A percentile compares a stretch with the other conserved stretches of the same genome.
Conservation (phyloP, 2,888 invertebrate genomes). For the Colostygia pectinataria region DNA sequence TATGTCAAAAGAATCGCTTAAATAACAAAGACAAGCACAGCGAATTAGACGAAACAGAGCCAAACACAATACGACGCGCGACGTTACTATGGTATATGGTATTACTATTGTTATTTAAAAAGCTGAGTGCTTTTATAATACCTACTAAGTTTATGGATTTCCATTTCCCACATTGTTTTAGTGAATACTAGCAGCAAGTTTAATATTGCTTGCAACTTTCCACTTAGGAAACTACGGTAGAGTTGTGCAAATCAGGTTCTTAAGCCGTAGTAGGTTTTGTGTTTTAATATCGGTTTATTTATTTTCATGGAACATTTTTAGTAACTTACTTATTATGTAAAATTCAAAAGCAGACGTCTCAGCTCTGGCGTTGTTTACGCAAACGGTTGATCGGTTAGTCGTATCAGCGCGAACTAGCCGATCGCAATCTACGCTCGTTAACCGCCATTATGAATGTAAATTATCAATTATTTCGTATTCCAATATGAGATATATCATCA, state of each 20-base stretch:
- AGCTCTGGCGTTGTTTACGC: slow-evolving; percentile 29
- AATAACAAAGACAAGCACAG: background rate
- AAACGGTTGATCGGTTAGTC: slow-evolving; percentile 47
- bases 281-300: too few relatives aligned
- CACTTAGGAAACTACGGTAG: slow-evolving; percentile 10
- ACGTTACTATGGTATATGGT: background rate
- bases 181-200: slow-evolving; percentile 6
- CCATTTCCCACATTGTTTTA: slow-evolving; percentile 8
- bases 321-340: slow-evolving; percentile 9
- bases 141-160: slow-evolving; percentile 1
- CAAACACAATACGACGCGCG: background rate
- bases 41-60: background rate
- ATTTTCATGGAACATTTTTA: background rate
- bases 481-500: slow-evolving; percentile 18
- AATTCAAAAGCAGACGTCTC: slow-evolving; percentile 6
- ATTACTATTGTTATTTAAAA: background rate
- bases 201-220: slow-evolving; percentile 11
- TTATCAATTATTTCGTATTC: slow-evolving; percentile 62
- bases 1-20: background rate
- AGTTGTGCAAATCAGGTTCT: slow-evolving; percentile 1
- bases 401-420: slow-evolving; percentile 55
- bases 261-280: background rate
- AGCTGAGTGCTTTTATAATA: background rate
- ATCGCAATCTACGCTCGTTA: slow-evolving; percentile 73
- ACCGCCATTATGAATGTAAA: slow-evolving; percentile 74